Evolutionary conservation across 1,140 invertebrate genomes (phyloP).

Genomic region (Saccostrea cuccullata): DNA sequence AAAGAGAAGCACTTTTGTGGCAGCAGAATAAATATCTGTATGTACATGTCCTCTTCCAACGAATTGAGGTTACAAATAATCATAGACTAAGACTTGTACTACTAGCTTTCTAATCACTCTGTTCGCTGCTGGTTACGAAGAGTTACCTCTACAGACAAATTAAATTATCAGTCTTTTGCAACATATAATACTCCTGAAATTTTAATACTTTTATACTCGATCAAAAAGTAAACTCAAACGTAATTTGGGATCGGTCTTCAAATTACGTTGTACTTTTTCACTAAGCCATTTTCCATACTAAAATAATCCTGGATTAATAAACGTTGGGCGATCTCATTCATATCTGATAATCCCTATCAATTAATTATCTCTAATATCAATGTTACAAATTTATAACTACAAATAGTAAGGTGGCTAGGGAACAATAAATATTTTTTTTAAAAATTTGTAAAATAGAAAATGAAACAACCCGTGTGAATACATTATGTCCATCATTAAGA

Average conservation of each 20-base stretch:
- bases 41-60: no score
- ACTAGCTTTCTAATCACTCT: no score
- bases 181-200: no score
- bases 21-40: no score
- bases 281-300: background rate
- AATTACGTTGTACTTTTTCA: background rate
- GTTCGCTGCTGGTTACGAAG: no score
- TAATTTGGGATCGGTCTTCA: background rate
- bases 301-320: background rate
- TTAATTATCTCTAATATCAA: background rate
- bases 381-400: background rate
- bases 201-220: no score
- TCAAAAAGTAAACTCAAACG: background rate
- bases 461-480: conserved; percentile 1
- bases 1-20: no score
- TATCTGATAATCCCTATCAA: conserved; percentile 4
- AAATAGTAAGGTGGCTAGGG: background rate
- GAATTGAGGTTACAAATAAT: no score
- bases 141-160: no score
- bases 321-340: conserved; percentile 12
- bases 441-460: conserved; percentile 5
- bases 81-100: no score
- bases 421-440: background rate
- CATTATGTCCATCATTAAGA: background rate
- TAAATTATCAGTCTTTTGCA: no score